Percentiles rank a stretch among this genome's conserved stretches.
Conservation (phyloP, 1,140 invertebrate species). For the Ridgeia piscesae region DNA sequence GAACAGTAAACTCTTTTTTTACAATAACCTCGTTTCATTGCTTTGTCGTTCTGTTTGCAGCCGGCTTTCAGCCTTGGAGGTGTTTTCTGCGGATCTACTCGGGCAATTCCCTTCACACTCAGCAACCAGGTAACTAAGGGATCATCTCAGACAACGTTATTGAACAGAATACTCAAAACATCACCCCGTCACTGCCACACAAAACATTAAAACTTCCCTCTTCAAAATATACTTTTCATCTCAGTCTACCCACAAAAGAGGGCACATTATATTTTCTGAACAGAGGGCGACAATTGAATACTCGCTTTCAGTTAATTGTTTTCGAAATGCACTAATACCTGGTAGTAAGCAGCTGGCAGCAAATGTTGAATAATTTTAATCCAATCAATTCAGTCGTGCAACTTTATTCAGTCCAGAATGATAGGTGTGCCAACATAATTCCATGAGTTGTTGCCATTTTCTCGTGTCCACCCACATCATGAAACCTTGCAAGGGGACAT, state of each 20-base stretch:
- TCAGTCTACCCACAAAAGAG: no score
- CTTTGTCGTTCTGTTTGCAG: conserved; percentile 38
- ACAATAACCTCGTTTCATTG: conserved; percentile 8
- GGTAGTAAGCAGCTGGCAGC: no score
- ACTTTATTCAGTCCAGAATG: background rate
- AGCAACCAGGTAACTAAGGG: conserved; percentile 46
- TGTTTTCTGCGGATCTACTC: conserved; percentile 52
- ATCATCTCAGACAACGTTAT: background rate
- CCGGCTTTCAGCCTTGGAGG: conserved; percentile 54
- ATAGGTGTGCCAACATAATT: background rate
- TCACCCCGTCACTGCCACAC: background rate
- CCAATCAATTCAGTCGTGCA: background rate
- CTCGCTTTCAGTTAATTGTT: background rate
- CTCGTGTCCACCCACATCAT: no score
- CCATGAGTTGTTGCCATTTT: background rate
- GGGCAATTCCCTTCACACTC: conserved; percentile 46
- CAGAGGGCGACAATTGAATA: background rate
- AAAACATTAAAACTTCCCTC: background rate
- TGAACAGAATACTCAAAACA: background rate
- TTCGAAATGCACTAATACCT: no score
- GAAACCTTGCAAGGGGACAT: background rate
- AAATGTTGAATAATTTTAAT: background rate
- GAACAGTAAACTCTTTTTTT: conserved; percentile 3
- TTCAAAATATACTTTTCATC: background rate
- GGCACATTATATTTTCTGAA: background rate